These are phyloP conservation scores for Oscheius onirici DNA, from an alignment of 2,888 invertebrate species.

Conservation along the genomic window DNA sequence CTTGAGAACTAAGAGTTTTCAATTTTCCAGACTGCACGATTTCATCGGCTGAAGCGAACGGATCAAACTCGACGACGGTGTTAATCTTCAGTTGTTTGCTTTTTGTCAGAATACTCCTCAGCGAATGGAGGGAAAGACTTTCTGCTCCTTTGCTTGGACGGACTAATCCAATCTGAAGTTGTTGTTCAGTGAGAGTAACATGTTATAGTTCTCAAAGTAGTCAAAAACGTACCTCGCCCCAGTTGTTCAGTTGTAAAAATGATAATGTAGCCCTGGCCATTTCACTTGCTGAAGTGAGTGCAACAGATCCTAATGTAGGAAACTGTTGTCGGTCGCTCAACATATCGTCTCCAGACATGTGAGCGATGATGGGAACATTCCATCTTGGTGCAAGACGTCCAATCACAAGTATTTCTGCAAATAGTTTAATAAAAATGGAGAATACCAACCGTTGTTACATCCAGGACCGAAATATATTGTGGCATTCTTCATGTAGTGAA, in stretches of 20 bases:
- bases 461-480: slow-evolving; percentile 70
- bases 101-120: slow-evolving; percentile 61
- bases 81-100: slow-evolving; percentile 54
- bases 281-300: slow-evolving; percentile 69
- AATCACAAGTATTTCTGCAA: slow-evolving; percentile 69
- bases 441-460: slow-evolving; percentile 65
- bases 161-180: slow-evolving; percentile 60
- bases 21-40: slow-evolving; percentile 66
- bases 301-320: slow-evolving; percentile 69
- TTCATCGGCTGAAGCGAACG: slow-evolving; percentile 65
- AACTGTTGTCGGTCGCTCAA: slow-evolving; percentile 64
- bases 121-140: slow-evolving; percentile 62
- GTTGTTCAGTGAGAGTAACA: not conserved
- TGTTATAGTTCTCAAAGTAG: too few species aligned
- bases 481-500: slow-evolving; percentile 69
- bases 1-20: slow-evolving; percentile 44
- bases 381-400: slow-evolving; percentile 69
- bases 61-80: slow-evolving; percentile 65
- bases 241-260: slow-evolving; percentile 66
- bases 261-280: slow-evolving; percentile 69
- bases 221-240: slow-evolving; percentile 57
- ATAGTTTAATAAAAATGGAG: not conserved
- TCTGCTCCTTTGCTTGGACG: slow-evolving; percentile 60
- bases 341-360: slow-evolving; percentile 70
- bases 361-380: slow-evolving; percentile 70